Conservation (phyloP, 1,140 invertebrate genomes). For the Choristoneura fumiferana region DNA sequence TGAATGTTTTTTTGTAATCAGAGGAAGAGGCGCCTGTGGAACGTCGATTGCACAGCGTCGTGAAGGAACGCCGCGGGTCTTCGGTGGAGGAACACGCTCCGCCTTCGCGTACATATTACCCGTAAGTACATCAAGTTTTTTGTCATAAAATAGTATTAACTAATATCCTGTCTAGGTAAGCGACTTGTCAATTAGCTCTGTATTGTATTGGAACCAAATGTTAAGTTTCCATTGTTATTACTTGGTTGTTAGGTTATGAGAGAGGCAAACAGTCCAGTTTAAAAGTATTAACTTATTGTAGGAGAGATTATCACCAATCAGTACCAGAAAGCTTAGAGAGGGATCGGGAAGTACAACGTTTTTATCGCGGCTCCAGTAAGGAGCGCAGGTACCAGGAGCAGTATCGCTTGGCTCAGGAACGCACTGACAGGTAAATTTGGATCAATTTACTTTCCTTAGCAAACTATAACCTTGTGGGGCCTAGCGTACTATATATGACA, state of each 20-base stretch:
- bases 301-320: constrained; percentile 57
- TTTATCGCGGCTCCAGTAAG: constrained; percentile 63
- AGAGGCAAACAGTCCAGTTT: neutral
- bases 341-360: constrained; percentile 57
- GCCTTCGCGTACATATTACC: constrained; percentile 63
- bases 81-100: constrained; percentile 47
- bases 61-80: constrained; percentile 59
- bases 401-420: constrained; percentile 49
- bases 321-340: constrained; percentile 52
- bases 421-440: constrained; percentile 44
- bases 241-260: neutral
- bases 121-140: too few relatives aligned
- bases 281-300: constrained; percentile 25
- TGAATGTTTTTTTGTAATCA: constrained; percentile 22
- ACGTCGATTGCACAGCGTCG: constrained; percentile 61
- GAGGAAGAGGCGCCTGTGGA: constrained; percentile 39
- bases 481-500: too few relatives aligned
- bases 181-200: too few relatives aligned
- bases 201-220: too few relatives aligned
- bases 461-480: too few relatives aligned
- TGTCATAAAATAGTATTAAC: too few relatives aligned
- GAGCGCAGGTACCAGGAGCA: constrained; percentile 52
- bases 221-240: too few relatives aligned
- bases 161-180: too few relatives aligned
- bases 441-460: too few relatives aligned